Evolutionary conservation across 64 coral and sea anemone species (phyloP).

Genomic region (Exaiptasia diaphana): DNA sequence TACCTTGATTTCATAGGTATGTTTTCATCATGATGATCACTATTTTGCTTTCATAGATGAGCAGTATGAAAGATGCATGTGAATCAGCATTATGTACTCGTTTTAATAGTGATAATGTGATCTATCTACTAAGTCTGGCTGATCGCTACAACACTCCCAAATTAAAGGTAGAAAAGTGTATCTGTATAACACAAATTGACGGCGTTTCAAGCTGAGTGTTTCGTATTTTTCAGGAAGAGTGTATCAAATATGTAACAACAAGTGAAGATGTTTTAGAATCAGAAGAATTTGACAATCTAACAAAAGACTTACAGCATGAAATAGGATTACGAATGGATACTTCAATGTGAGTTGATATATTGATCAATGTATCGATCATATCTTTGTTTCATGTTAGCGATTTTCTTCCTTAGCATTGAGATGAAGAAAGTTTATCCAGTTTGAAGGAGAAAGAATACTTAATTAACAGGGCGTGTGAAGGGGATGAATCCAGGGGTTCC

Average conservation of each 20-base stretch:
- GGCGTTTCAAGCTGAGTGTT: no score
- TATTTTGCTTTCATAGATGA: no score
- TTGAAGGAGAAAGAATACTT: no score
- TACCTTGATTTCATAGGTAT: neutral
- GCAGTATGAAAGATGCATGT: conserved; percentile 75
- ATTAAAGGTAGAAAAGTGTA: conserved; percentile 51
- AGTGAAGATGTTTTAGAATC: neutral
- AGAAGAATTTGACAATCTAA: neutral
- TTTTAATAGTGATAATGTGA: conserved; percentile 58
- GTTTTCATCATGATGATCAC: neutral
- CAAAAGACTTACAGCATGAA: neutral
- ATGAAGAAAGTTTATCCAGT: no score
- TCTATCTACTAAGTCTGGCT: conserved; percentile 55
- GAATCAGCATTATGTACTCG: conserved; percentile 43
- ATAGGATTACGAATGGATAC: neutral
- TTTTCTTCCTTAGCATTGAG: no score
- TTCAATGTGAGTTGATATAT: neutral
- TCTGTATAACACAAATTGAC: no score
- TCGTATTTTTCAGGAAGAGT: neutral
- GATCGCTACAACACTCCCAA: conserved; percentile 57
- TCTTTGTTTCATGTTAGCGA: no score
- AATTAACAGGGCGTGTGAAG: no score
- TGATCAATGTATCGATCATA: no score
- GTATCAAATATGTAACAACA: neutral
- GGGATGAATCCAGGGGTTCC: no score